A percentile compares a stretch with the other conserved stretches of the same genome.
phyloP scores from a whole-genome alignment of 2,113 vertebrate genomes.

The Ctenodactylus gundi region DNA sequence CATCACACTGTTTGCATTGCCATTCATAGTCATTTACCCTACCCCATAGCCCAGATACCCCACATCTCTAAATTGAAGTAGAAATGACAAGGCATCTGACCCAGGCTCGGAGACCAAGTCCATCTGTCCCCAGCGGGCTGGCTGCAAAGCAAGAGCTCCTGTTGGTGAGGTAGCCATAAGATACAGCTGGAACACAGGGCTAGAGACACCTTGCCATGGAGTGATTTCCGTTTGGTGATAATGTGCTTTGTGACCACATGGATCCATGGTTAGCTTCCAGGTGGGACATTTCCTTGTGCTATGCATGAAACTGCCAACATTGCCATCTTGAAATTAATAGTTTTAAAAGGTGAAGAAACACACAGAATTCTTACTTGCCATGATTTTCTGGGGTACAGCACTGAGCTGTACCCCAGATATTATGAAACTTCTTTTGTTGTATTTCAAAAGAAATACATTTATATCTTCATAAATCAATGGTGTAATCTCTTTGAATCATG shows the following conservation, averaged over 20 bases:
- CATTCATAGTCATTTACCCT: too few species aligned
- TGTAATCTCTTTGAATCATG: background rate
- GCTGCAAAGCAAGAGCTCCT: background rate
- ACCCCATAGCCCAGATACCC: too few species aligned
- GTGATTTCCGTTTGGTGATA: background rate
- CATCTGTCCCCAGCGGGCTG: background rate
- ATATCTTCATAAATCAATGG: background rate
- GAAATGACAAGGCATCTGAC: background rate
- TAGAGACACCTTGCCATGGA: background rate
- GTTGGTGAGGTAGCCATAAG: background rate
- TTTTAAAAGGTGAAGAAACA: slow-evolving; percentile 34
- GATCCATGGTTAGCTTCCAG: background rate
- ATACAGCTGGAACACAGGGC: background rate
- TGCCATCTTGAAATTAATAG: slow-evolving; percentile 37
- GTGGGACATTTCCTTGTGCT: background rate
- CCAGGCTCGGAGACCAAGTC: background rate
- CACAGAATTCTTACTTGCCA: background rate
- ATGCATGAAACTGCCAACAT: background rate
- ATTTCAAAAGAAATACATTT: background rate
- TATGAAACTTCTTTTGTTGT: background rate
- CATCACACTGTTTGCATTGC: background rate
- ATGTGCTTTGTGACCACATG: slow-evolving; percentile 10
- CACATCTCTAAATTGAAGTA: background rate
- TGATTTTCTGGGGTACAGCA: background rate
- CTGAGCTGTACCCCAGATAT: background rate